Evolutionary conservation across 2,888 invertebrate genomes (phyloP).

Genomic region (Parnassius orleans): DNA sequence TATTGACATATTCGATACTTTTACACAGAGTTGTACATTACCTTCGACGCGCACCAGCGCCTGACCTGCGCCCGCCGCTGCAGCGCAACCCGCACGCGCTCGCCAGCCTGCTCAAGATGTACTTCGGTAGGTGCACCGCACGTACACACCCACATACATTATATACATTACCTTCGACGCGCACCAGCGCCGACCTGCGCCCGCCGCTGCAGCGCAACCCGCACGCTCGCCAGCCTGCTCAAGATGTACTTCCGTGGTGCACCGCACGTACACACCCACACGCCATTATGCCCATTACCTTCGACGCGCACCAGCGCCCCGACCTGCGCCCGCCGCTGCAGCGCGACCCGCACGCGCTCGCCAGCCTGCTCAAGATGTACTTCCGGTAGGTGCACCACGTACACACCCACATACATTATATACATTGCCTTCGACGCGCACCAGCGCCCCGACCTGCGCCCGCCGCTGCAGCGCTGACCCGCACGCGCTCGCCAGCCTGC

Average conservation of each 20-base stretch:
- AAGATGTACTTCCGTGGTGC: conserved; percentile 51
- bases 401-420: conserved; percentile 82
- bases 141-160: too few species aligned
- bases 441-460: conserved; percentile 87
- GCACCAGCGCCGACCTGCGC: conserved; percentile 96
- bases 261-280: neutral
- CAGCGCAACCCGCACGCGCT: conserved; percentile 97
- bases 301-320: conserved; percentile 89
- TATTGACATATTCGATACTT: too few species aligned
- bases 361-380: too few species aligned
- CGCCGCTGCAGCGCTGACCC: conserved; percentile 93
- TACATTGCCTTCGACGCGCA: conserved; percentile 61
- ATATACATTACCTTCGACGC: conserved; percentile 99
- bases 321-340: conserved; percentile 83
- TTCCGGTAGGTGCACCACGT: conserved; percentile 92
- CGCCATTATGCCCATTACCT: conserved; percentile 48
- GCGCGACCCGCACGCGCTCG: neutral
- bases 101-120: conserved; percentile 98
- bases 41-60: conserved; percentile 80
- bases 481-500: conserved; percentile 92
- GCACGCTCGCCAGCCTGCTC: too few species aligned
- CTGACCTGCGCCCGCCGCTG: conserved; percentile 90
- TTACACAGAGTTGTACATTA: too few species aligned
- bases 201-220: too few species aligned
- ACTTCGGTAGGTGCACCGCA: conserved; percentile 77